Evolutionary conservation across 2,888 invertebrate species (phyloP), one percentile per base, ranked within the genome.

Genomic region (Meloe dianella): DNA sequence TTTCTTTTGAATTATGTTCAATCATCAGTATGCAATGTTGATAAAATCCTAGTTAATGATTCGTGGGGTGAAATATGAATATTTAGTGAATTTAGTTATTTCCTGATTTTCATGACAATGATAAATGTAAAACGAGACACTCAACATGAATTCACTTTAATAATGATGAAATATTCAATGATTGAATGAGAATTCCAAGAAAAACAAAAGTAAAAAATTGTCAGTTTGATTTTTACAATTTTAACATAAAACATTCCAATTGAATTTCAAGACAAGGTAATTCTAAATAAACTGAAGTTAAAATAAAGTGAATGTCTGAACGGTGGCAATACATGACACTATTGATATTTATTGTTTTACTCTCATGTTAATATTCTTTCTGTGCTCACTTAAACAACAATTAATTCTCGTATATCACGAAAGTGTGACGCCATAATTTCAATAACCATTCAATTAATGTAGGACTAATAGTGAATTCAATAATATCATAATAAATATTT

Each of bases 281-380:
- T 67, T 69, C 57, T 64, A 65, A 67, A 61, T 67, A 67, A 64
- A 71, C 71, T 71, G 71, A 72, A 62, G 67, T 61, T 63, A 61
- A 58, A 65, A 67, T 63, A 67, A 71, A 70, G 72, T 70, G 70
- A 72, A 69, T 67, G 69, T 71, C 27, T 10, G 24, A n/a, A 69
- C 68, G 59, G 71, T 72, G 65, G 71, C 70, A 67, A 70, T n/a
- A 71, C 67, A 69, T 67, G 68, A 71, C 67, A 72, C 65, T 69
- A 65, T 71, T 67, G 67, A 67, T 72, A 68, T 72, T 72, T 67
- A 72, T 71, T 69, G 69, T 71, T 61, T 63, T 69, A 69, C 69
- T 71, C 72, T 65, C 67, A 68, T 67, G 64, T 66, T 69, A 63
- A 67, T 68, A 41, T 41, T 41, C 17, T 41, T 41, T 60, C 60